Evolutionary conservation across 2,797 vertebrate genomes (phyloP).

Genomic region (Pangasius macronema): DNA sequence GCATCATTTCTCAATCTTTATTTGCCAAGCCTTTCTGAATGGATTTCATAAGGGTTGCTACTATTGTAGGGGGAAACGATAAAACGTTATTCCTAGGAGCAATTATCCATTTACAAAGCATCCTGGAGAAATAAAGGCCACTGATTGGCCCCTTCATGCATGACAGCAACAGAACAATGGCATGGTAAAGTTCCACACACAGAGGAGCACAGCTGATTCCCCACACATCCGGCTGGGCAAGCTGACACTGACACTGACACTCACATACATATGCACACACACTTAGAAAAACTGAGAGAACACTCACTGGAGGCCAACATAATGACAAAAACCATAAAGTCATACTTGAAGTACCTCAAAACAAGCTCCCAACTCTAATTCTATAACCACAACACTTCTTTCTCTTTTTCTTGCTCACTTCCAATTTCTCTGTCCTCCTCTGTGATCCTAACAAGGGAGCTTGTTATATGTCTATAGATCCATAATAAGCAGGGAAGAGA

Average conservation of each 20-base stretch:
- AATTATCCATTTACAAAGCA: conserved; percentile 52
- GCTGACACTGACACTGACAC: conserved; percentile 27
- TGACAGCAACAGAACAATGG: conserved; percentile 48
- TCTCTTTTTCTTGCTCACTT: conserved; percentile 25
- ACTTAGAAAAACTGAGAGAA: conserved; percentile 8
- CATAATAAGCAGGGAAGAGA: conserved; percentile 82
- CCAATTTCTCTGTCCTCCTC: conserved; percentile 29
- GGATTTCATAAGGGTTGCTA: not conserved
- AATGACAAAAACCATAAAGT: conserved; percentile 28
- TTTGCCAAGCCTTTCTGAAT: conserved; percentile 19
- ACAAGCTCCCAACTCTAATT: conserved; percentile 48
- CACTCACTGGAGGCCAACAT: conserved; percentile 31
- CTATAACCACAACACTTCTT: conserved; percentile 19
- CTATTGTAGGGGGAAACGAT: conserved; percentile 32
- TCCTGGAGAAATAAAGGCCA: conserved; percentile 44
- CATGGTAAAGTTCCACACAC: conserved; percentile 39
- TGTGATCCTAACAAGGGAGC: conserved; percentile 48
- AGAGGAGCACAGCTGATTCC: conserved; percentile 37
- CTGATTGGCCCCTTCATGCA: conserved; percentile 46
- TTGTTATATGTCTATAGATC: conserved; percentile 72
- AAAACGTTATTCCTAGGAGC: conserved; percentile 44
- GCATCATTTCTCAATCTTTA: not conserved
- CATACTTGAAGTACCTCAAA: conserved; percentile 41
- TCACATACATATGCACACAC: not conserved
- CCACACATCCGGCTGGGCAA: conserved; percentile 36